A percentile compares a stretch with the other conserved stretches of the same genome.
Conservation (phyloP, 2,888 invertebrate species). For the Galerucella nymphaeae region DNA sequence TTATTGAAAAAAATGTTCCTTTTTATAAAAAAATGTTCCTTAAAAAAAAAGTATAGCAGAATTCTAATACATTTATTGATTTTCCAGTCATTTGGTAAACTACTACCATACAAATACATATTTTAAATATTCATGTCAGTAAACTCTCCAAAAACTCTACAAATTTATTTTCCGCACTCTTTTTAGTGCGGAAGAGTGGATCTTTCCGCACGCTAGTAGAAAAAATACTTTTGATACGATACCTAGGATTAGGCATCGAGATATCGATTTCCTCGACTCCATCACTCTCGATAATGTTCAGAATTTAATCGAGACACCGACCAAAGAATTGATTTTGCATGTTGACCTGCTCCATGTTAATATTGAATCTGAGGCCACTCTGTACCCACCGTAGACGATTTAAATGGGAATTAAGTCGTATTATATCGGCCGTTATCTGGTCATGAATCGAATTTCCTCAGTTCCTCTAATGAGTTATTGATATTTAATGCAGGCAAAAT, state of each 20-base stretch:
- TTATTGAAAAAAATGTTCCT: too few species aligned
- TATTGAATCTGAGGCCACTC: slow-evolving; percentile 47
- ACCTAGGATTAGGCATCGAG: neutral
- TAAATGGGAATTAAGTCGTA: slow-evolving; percentile 37
- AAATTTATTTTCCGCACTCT: too few species aligned
- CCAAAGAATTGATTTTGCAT: slow-evolving; percentile 58
- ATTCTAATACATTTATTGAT: too few species aligned
- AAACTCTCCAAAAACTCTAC: too few species aligned
- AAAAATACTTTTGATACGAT: neutral
- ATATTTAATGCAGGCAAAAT: slow-evolving; percentile 59
- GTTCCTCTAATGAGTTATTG: slow-evolving; percentile 61
- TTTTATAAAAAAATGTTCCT: too few species aligned
- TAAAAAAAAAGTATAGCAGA: too few species aligned
- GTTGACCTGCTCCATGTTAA: slow-evolving; percentile 56
- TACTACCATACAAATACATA: too few species aligned
- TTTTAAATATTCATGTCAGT: too few species aligned
- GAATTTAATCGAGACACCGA: slow-evolving; percentile 43
- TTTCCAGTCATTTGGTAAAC: too few species aligned
- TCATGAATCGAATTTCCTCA: slow-evolving; percentile 58
- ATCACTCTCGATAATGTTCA: slow-evolving; percentile 36
- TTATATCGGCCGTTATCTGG: slow-evolving; percentile 49
- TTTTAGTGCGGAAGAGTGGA: too few species aligned
- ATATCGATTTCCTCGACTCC: slow-evolving; percentile 40
- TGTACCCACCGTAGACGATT: slow-evolving; percentile 22
- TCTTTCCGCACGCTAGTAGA: too few species aligned